A percentile compares a stretch with the other conserved stretches of the same genome.
phyloP scores from a whole-genome alignment of 2,113 vertebrate species.

The Cochlearius cochlearius region DNA sequence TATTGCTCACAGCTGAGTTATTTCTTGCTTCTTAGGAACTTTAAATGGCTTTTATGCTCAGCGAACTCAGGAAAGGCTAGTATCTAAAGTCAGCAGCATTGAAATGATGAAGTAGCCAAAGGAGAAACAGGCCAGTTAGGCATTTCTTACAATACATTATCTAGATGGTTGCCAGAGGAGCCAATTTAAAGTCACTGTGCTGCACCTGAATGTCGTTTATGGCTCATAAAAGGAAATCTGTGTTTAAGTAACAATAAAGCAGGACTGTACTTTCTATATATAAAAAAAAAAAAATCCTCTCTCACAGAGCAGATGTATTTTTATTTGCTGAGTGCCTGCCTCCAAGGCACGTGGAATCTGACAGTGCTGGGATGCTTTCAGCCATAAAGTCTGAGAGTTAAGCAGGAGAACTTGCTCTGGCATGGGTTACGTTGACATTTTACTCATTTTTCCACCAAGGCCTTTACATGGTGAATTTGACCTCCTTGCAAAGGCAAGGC shows the following conservation, averaged over 20 bases:
- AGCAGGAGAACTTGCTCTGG: not conserved
- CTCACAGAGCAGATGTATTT: not conserved
- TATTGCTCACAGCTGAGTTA: conserved; percentile 56
- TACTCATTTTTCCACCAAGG: not conserved
- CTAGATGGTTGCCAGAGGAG: conserved; percentile 8
- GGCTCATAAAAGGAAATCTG: conserved; percentile 35
- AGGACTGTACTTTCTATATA: not conserved
- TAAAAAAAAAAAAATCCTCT: not conserved
- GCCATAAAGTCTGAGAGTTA: not conserved
- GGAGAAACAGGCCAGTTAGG: conserved; percentile 9
- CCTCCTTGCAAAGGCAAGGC: not conserved
- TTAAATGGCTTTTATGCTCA: conserved; percentile 45
- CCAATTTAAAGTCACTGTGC: conserved; percentile 31
- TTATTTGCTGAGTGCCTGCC: not conserved
- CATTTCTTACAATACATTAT: not conserved
- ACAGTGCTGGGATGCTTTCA: not conserved
- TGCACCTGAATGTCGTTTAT: not conserved
- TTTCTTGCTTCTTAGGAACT: conserved; percentile 54
- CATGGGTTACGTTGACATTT: not conserved
- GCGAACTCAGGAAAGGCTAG: conserved; percentile 20
- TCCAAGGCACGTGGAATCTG: not conserved
- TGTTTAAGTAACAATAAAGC: conserved; percentile 42
- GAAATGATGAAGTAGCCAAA: conserved; percentile 23
- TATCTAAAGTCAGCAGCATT: conserved; percentile 32
- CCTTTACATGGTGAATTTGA: not conserved